phyloP scores from a whole-genome alignment of 2,113 vertebrate species.

The Ariopsis seemanni region DNA sequence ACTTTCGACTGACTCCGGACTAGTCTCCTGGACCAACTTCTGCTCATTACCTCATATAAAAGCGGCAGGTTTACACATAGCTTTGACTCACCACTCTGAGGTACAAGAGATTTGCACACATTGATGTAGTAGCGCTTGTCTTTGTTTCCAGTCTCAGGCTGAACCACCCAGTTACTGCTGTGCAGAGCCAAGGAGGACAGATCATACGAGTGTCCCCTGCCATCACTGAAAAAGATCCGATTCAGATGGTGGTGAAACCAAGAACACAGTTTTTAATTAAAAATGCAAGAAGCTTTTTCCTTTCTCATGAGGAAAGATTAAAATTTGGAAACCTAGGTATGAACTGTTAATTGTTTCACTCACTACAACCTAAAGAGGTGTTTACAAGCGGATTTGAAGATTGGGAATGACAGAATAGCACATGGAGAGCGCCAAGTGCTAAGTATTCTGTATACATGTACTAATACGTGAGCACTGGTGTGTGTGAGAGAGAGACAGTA shows the following conservation, averaged over 20 bases:
- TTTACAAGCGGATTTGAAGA: too few relatives aligned
- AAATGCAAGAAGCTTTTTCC: too few relatives aligned
- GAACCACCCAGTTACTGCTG: slow-evolving; percentile 83
- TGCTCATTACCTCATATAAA: neutral
- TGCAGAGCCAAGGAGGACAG: slow-evolving; percentile 84
- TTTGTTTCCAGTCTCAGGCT: slow-evolving; percentile 55
- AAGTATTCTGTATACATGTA: neutral
- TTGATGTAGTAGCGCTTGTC: slow-evolving; percentile 83
- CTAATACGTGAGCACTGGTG: neutral
- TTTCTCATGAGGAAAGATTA: too few relatives aligned
- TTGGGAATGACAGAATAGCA: too few relatives aligned
- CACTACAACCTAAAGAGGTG: too few relatives aligned
- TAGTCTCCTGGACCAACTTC: neutral
- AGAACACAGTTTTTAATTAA: neutral
- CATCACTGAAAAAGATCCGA: slow-evolving; percentile 70
- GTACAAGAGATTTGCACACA: slow-evolving; percentile 88
- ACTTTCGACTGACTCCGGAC: neutral
- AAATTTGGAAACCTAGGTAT: too few relatives aligned
- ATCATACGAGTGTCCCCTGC: slow-evolving; percentile 82
- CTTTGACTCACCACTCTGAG: slow-evolving; percentile 69
- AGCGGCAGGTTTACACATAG: neutral
- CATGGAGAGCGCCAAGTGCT: neutral
- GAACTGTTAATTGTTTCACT: too few relatives aligned
- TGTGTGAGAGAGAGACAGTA: neutral
- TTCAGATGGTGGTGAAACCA: neutral